Evolutionary conservation across 2,888 invertebrate genomes (phyloP).

Genomic region (Macrophya annulata): DNA sequence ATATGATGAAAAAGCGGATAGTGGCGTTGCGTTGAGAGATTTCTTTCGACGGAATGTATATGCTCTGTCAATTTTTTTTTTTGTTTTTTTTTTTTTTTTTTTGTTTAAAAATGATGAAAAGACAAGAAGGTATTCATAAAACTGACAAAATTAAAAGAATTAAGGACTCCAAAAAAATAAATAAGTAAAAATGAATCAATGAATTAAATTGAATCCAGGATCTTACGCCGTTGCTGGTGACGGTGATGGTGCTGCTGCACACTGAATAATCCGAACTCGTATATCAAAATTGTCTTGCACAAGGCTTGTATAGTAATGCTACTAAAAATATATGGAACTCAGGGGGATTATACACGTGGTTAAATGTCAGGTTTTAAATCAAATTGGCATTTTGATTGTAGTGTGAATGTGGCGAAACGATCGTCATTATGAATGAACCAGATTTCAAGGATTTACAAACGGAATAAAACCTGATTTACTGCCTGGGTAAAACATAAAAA

Average conservation of each 20-base stretch:
- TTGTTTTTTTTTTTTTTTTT: neutral
- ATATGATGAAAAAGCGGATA: neutral
- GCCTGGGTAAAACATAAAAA: neutral
- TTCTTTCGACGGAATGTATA: constrained; percentile 25
- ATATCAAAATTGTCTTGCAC: constrained; percentile 27
- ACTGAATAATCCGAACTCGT: constrained; percentile 22
- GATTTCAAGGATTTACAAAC: constrained; percentile 4
- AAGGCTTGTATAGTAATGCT: neutral
- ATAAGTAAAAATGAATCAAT: neutral
- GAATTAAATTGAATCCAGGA: constrained; percentile 1
- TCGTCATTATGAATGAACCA: constrained; percentile 10
- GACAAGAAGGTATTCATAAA: no score
- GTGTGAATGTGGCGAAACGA: constrained; percentile 5
- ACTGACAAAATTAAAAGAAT: no score
- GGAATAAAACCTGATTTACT: constrained; percentile 1
- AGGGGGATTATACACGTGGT: neutral
- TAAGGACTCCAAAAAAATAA: neutral
- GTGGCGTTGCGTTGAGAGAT: constrained; percentile 8
- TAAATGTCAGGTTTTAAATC: constrained; percentile 20
- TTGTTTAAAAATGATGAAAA: neutral
- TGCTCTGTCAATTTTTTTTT: neutral
- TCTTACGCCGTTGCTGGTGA: constrained; percentile 22
- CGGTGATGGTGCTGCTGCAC: neutral
- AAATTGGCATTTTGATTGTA: constrained; percentile 10
- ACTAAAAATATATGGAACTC: neutral